Base-by-base conservation (phyloP, 2,888 invertebrate species). In the Listrodromus nycthemerus region DNA sequence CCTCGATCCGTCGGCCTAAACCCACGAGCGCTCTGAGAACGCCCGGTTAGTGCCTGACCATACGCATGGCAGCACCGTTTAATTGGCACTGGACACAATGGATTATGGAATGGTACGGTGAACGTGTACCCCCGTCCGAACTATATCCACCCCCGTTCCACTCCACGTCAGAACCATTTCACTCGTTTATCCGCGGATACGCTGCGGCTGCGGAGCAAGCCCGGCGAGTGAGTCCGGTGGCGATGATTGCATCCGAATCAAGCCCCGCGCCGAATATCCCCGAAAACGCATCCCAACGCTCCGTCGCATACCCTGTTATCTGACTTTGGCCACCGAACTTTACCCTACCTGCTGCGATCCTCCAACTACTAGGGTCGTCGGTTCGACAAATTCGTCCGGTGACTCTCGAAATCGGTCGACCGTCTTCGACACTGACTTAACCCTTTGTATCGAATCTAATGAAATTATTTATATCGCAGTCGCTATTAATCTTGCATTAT, bases 31-130 rank as follows among this genome's bases (percentile, higher is more conserved):
- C 89, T 91, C 91, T 89, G 90, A 90, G 90, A 92, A 91, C 90
- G 92, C 89, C 91, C 92, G 91, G 92, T 92, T 92, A 92, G 92
- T 89, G 92, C 90, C 92, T 89, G 90, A 90, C 90, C 92, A 89
- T 91, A 93, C 93, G 93, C 93, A 93, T 93, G 92, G 91, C 87
- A 90, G 92, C 91, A 92, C 92, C 92, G 92, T 93, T 93, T 93
- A 93, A 93, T 93, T 93, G 93, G 93, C 92, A 92, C 91, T 91
- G 92, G 91, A 92, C 91, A 93, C 93, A 93, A 93, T 93, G 92
- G 93, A 92, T 93, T 93, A 93, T 91, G 90, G 91, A 90, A 92
- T 86, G 90, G 90, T 88, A 85, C 84, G 61, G 75, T 71, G 84
- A 74, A 61, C 82, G 78, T 55, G 79, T 33, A 45, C 45, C 52